phyloP scores from a whole-genome alignment of 2,113 vertebrate genomes.

The Crotalus viridis region DNA sequence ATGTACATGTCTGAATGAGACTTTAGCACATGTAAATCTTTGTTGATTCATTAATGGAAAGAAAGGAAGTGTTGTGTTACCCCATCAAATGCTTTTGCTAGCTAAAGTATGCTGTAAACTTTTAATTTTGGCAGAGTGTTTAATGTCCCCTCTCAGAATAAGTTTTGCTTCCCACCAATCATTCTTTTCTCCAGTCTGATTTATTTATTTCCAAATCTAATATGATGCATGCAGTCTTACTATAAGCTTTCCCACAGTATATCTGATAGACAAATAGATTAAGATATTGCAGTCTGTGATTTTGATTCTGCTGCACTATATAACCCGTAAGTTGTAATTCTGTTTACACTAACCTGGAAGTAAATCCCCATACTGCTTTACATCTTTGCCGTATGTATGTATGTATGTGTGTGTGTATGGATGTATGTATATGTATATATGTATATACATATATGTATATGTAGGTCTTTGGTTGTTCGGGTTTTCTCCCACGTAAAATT shows the following conservation, averaged over 20 bases:
- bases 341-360: background rate
- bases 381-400: background rate
- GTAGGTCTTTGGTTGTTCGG: too few species aligned
- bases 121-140: constrained; percentile 17
- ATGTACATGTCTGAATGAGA: constrained; percentile 7
- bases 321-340: background rate
- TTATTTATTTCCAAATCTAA: constrained; percentile 53
- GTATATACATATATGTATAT: too few species aligned
- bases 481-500: too few species aligned
- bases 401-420: too few species aligned
- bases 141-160: background rate
- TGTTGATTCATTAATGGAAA: background rate
- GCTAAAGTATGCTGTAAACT: constrained; percentile 26
- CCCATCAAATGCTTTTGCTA: background rate
- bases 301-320: background rate
- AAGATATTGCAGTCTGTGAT: background rate
- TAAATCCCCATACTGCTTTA: background rate
- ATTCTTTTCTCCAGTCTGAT: constrained; percentile 38
- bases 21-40: background rate
- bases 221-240: constrained; percentile 24
- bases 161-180: background rate
- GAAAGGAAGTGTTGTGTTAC: background rate
- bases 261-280: background rate
- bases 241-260: constrained; percentile 60
- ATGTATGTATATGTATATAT: too few species aligned